A percentile compares a stretch with the other conserved stretches of the same genome.
Evolutionary conservation across 2,797 vertebrate species (phyloP).

Genomic region (Distichodus sexfasciatus): DNA sequence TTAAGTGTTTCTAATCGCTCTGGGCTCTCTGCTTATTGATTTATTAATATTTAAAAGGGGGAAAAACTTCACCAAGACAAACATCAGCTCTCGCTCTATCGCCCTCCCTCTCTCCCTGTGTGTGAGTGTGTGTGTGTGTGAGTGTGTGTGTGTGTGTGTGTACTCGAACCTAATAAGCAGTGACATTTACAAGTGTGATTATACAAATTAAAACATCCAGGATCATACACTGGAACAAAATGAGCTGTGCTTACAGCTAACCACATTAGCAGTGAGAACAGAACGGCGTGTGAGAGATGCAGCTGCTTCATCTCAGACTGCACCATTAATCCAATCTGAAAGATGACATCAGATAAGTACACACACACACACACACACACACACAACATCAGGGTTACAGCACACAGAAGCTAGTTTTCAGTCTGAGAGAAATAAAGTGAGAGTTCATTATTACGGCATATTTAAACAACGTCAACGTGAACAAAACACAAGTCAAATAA

Average conservation of each 20-base stretch:
- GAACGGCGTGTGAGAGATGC: constrained; percentile 4
- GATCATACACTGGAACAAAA: constrained; percentile 25
- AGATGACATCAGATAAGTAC: neutral
- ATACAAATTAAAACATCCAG: constrained; percentile 47
- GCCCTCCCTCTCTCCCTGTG: neutral
- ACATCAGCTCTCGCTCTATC: neutral
- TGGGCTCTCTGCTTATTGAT: constrained; percentile 44
- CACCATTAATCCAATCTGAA: neutral
- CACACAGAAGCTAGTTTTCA: too few relatives aligned
- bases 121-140: neutral
- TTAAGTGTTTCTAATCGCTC: constrained; percentile 51
- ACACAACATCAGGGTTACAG: too few relatives aligned
- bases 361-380: neutral
- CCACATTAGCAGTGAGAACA: constrained; percentile 33
- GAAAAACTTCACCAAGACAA: constrained; percentile 17
- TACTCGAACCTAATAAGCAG: constrained; percentile 12
- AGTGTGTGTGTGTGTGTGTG: neutral
- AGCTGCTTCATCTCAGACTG: neutral
- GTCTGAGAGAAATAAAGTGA: too few relatives aligned
- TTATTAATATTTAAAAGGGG: constrained; percentile 50
- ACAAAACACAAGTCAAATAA: too few relatives aligned
- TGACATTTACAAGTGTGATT: constrained; percentile 50
- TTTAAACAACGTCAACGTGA: too few relatives aligned
- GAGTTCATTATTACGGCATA: too few relatives aligned
- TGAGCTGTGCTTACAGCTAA: constrained; percentile 23